phyloP scores from a whole-genome alignment of 2,113 vertebrate genomes.

The Micronisus gabar region DNA sequence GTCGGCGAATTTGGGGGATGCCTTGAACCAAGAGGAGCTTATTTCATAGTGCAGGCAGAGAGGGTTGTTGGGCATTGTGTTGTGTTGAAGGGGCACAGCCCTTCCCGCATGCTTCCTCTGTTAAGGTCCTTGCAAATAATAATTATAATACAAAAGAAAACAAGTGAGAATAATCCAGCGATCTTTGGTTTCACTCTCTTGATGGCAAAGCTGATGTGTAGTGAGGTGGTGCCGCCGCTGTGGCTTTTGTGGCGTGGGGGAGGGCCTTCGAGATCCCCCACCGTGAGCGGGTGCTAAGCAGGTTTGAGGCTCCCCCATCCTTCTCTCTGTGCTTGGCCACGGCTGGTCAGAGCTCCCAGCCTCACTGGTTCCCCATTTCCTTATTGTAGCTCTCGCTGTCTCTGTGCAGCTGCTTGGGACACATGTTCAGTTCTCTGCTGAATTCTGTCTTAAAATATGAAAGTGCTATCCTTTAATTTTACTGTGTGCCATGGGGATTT shows the following conservation, averaged over 20 bases:
- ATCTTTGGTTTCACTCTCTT: background rate
- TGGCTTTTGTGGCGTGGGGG: accelerated
- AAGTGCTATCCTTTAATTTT: background rate
- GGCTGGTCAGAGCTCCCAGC: accelerated
- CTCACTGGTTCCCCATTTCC: accelerated
- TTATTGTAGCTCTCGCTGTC: background rate
- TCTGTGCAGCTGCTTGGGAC: background rate
- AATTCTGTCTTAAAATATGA: background rate
- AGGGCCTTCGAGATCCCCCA: accelerated
- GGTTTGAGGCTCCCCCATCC: background rate
- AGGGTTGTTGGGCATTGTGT: background rate
- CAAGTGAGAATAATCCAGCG: background rate
- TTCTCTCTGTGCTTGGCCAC: background rate
- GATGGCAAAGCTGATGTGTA: background rate
- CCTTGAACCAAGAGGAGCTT: background rate
- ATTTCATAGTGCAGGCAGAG: background rate
- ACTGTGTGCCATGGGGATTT: background rate
- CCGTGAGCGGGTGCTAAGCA: accelerated
- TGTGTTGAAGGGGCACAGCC: background rate
- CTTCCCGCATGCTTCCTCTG: background rate
- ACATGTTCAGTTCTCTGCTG: background rate
- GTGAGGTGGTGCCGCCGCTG: accelerated
- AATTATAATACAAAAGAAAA: background rate
- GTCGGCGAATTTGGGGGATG: background rate
- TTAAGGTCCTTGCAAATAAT: background rate